phyloP scores from a whole-genome alignment of 2,797 vertebrate genomes.

The Chelidonichthys spinosus region DNA sequence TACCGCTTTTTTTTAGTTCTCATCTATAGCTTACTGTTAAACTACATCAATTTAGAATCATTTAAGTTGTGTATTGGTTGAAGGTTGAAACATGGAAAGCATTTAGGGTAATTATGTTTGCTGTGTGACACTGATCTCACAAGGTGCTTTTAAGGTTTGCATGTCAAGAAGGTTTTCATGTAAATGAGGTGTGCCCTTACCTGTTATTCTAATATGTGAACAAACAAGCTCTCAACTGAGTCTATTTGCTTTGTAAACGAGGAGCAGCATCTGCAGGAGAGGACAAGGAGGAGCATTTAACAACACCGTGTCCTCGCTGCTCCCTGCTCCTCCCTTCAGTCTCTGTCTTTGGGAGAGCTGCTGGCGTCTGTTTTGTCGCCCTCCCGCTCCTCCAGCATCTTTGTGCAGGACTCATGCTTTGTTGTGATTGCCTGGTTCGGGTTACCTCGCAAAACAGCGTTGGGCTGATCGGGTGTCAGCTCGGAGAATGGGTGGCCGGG shows the following conservation, averaged over 20 bases:
- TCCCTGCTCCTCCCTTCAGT: slow-evolving; percentile 26
- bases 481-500: slow-evolving; percentile 73
- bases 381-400: slow-evolving; percentile 62
- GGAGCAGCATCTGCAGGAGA: slow-evolving; percentile 25
- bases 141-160: slow-evolving; percentile 14
- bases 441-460: slow-evolving; percentile 75
- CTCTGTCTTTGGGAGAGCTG: slow-evolving; percentile 39
- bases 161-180: slow-evolving; percentile 39
- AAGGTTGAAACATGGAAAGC: neutral
- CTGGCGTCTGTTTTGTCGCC: slow-evolving; percentile 47
- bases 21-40: neutral
- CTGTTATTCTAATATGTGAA: slow-evolving; percentile 58
- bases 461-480: slow-evolving; percentile 77
- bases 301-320: slow-evolving; percentile 22
- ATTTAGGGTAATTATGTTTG: neutral
- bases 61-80: neutral
- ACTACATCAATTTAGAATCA: neutral
- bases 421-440: slow-evolving; percentile 79
- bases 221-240: slow-evolving; percentile 28
- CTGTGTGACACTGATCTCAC: slow-evolving; percentile 15
- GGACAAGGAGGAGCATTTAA: slow-evolving; percentile 28
- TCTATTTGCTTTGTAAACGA: slow-evolving; percentile 71
- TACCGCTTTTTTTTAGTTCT: neutral
- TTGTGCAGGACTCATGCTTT: slow-evolving; percentile 76
- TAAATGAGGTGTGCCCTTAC: slow-evolving; percentile 39